phyloP scores from a whole-genome alignment of 2,888 invertebrate species.

The Megaustenia siamemsis region DNA sequence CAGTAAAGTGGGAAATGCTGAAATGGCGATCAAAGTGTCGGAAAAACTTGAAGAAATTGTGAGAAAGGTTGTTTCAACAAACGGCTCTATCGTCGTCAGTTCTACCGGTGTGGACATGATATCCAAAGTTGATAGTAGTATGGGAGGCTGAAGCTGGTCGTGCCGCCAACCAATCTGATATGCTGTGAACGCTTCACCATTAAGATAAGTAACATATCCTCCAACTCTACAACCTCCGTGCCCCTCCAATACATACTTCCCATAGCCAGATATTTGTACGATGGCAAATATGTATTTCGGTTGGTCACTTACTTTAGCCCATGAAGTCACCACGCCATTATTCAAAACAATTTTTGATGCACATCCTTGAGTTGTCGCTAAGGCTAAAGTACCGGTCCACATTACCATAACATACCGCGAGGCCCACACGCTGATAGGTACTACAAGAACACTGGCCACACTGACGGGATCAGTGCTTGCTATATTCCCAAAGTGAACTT shows the following conservation, averaged over 20 bases:
- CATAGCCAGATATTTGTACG: neutral
- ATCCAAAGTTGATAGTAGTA: neutral
- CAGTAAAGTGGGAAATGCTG: neutral
- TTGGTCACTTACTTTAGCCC: neutral
- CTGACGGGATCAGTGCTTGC: neutral
- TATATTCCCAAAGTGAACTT: neutral
- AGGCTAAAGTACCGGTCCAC: neutral
- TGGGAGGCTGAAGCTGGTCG: neutral
- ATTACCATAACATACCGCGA: conserved; percentile 19
- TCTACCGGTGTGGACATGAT: too few species aligned
- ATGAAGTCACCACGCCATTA: neutral
- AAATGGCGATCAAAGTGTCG: neutral
- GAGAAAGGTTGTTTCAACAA: neutral
- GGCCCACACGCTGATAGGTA: conserved; percentile 5
- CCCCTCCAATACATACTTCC: neutral
- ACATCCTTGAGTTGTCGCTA: conserved; percentile 16
- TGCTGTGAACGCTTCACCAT: neutral
- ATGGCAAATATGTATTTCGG: neutral
- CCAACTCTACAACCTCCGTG: neutral
- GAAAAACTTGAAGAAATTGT: neutral
- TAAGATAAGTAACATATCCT: conserved; percentile 2
- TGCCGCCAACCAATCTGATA: conserved; percentile 9
- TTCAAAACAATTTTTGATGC: neutral
- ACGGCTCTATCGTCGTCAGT: neutral
- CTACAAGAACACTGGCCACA: neutral